Percentiles rank a stretch among this genome's conserved stretches.
Conservation (phyloP, 2,888 invertebrate genomes). For the Drosophila neonasuta region DNA sequence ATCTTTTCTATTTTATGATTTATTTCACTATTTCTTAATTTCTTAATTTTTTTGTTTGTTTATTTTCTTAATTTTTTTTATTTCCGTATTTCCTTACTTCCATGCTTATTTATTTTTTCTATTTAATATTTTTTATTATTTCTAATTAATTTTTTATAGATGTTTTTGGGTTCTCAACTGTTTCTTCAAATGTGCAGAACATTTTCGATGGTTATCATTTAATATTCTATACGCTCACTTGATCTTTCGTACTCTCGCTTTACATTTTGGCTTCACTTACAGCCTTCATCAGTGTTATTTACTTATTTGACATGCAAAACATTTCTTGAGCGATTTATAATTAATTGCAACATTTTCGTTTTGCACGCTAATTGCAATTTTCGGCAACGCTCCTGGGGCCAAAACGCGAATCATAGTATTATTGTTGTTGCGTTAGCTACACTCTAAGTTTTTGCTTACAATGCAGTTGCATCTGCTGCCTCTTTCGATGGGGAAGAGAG, state of each 20-base stretch:
- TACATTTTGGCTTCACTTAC: neutral
- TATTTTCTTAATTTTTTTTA: too few relatives aligned
- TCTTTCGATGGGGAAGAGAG: neutral
- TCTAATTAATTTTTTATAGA: too few relatives aligned
- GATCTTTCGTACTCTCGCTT: neutral
- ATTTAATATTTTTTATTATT: too few relatives aligned
- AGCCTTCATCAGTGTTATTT: neutral
- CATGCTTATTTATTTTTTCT: too few relatives aligned
- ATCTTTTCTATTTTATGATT: too few relatives aligned
- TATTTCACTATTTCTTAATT: too few relatives aligned
- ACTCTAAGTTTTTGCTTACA: conserved; percentile 36
- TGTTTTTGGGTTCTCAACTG: neutral
- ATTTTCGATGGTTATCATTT: neutral
- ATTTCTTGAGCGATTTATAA: conserved; percentile 55
- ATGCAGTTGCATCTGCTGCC: neutral
- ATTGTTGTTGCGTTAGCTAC: conserved; percentile 10
- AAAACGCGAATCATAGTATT: conserved; percentile 28
- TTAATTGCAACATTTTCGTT: conserved; percentile 66
- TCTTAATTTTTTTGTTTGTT: too few relatives aligned
- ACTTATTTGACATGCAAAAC: conserved; percentile 20
- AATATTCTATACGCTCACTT: neutral
- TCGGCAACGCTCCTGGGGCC: conserved; percentile 49
- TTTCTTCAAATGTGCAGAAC: neutral
- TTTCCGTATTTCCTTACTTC: too few relatives aligned
- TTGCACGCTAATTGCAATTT: conserved; percentile 68